Evolutionary conservation across 2,888 invertebrate species (phyloP), one percentile per base, ranked within the genome.

Genomic region (Saturnia japonica): DNA sequence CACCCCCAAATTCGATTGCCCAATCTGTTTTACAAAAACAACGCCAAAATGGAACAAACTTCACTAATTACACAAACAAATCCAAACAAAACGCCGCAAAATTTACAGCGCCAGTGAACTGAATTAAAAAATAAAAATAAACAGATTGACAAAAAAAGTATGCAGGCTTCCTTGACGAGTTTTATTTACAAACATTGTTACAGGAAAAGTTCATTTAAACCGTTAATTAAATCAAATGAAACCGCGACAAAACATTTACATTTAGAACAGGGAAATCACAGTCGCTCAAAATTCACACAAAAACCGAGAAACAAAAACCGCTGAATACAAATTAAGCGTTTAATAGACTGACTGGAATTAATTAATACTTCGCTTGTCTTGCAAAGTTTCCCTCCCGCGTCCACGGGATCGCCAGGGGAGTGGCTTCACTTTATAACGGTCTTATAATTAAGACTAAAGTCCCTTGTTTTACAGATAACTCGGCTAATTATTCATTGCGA

Each of bases 161-260:
- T 90, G 34, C 40, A 11, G 40, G 40, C n/a, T 94, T 91, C 93
- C 91, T 89, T 91, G 90, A 93, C 91, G 93, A 94, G 89, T 92
- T 93, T 92, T 93, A 89, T 93, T 93, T 91, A 92, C 91, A 91
- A 93, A 93, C 93, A 94, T 91, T 93, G 94, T 93, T 91, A 91
- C 88, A 83, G 84, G 84, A 83, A 88, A 86, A 86, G 82, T 80
- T 76, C 93, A 94, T 94, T 93, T 94, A 90, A 90, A 88, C 86
- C 90, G 86, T 92, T 94, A 94, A 94, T 94, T 94, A 94, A 94
- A 93, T 93, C 94, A 92, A 94, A 94, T 90, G 89, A 91, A 91
- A 91, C 92, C 89, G 89, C 92, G 90, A 87, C 89, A 88, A 90
- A 91, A 88, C 89, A 92, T 93, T 93, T 91, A 89, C 90, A 89